Percentiles rank a stretch among this genome's conserved stretches.
These are phyloP conservation scores for Gambusia yucatana DNA, from an alignment of 2,797 vertebrate species.

Conservation along the genomic window DNA sequence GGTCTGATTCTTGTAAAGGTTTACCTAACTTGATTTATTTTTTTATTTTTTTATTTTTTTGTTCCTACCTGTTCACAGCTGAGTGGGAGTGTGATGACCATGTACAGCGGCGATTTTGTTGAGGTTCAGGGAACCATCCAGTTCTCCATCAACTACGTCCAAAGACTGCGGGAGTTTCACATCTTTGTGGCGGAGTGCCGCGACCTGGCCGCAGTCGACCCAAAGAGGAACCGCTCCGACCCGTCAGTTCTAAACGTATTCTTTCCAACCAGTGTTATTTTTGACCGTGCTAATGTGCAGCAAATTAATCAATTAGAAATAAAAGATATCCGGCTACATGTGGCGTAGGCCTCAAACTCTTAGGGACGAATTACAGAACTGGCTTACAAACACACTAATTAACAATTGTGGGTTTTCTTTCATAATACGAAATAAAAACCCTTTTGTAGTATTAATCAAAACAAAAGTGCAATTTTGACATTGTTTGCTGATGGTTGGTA, in stretches of 20 bases:
- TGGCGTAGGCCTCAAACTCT: not conserved
- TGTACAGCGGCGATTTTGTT: conserved; percentile 91
- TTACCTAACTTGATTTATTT: not conserved
- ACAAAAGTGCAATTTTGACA: not conserved
- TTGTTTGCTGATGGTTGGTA: not conserved
- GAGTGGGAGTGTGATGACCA: conserved; percentile 92
- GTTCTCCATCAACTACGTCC: conserved; percentile 93
- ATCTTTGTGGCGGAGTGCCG: conserved; percentile 91
- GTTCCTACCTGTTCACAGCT: conserved; percentile 77
- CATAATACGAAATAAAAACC: no score
- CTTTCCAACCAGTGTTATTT: not conserved
- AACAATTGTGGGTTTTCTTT: not conserved
- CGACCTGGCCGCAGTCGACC: conserved; percentile 90
- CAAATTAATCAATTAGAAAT: not conserved
- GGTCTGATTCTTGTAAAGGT: not conserved
- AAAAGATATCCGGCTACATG: no score
- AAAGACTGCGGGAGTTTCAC: conserved; percentile 90
- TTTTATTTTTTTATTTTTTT: not conserved
- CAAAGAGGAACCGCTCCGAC: conserved; percentile 91
- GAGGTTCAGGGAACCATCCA: conserved; percentile 93
- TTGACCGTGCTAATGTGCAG: not conserved
- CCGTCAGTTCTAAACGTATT: conserved; percentile 84
- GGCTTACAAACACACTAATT: not conserved
- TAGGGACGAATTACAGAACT: not conserved
- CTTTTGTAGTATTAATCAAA: not conserved